These are phyloP conservation scores for Avahi laniger DNA, from an alignment of 2,797 vertebrate genomes.

Conservation along the genomic window DNA sequence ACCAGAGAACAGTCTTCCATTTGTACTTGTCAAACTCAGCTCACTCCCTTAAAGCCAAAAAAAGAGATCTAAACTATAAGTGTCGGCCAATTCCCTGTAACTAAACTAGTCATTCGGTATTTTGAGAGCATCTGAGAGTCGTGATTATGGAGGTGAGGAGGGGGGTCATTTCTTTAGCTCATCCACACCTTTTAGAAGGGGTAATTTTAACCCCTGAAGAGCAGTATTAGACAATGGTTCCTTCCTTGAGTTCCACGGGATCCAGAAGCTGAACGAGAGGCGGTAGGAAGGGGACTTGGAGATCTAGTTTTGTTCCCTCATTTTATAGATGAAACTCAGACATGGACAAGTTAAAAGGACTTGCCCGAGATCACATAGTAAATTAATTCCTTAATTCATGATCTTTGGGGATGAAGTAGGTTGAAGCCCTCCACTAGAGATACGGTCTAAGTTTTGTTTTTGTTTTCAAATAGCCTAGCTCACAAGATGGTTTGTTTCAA, in stretches of 20 bases:
- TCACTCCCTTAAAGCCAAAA: slow-evolving; percentile 40
- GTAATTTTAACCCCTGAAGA: not conserved
- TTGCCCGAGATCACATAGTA: not conserved
- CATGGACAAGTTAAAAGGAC: not conserved
- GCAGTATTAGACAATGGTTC: not conserved
- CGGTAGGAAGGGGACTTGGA: not conserved
- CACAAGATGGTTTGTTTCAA: slow-evolving; percentile 46
- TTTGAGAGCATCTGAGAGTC: not conserved
- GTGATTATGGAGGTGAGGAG: not conserved
- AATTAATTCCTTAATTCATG: not conserved
- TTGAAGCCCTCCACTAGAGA: not conserved
- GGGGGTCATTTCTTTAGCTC: not conserved
- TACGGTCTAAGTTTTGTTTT: not conserved
- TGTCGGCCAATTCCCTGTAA: not conserved
- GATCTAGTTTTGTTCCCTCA: not conserved
- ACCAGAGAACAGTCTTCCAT: slow-evolving; percentile 45
- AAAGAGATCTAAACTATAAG: slow-evolving; percentile 45
- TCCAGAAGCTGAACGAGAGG: not conserved
- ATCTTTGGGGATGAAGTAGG: not conserved
- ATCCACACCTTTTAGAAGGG: not conserved
- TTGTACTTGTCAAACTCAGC: slow-evolving; percentile 51
- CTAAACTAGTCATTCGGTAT: slow-evolving; percentile 49
- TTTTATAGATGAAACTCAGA: not conserved
- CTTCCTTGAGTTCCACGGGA: no score
- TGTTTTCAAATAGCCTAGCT: not conserved